A percentile compares a stretch with the other conserved stretches of the same genome.
These are phyloP conservation scores for Morpho deidamia DNA, from an alignment of 2,888 invertebrate genomes.

Conservation along the genomic window DNA sequence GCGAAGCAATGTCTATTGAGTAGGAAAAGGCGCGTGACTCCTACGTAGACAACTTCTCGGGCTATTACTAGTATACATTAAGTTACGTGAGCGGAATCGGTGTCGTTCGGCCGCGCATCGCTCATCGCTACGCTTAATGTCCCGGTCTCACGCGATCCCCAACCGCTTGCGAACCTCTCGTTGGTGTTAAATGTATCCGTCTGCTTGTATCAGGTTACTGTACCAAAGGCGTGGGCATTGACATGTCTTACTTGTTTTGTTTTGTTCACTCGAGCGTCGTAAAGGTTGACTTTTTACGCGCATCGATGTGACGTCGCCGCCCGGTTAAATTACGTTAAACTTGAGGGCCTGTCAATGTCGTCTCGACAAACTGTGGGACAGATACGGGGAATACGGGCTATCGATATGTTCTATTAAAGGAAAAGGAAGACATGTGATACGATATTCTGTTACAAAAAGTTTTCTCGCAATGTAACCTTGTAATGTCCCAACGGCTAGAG, in stretches of 20 bases:
- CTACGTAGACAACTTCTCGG: not conserved
- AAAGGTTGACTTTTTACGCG: slow-evolving; percentile 72
- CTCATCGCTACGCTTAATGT: slow-evolving; percentile 43
- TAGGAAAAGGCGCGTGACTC: too few relatives aligned
- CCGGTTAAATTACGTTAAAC: slow-evolving; percentile 59
- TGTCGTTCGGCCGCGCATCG: slow-evolving; percentile 34
- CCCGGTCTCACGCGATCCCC: slow-evolving; percentile 33
- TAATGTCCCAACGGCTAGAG: slow-evolving; percentile 3
- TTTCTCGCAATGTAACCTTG: slow-evolving; percentile 10
- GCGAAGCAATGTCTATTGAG: too few relatives aligned
- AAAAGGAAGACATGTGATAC: slow-evolving; percentile 17
- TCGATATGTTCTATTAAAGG: slow-evolving; percentile 21
- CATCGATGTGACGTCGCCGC: slow-evolving; percentile 60
- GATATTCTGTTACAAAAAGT: slow-evolving; percentile 13
- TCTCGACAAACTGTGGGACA: slow-evolving; percentile 35
- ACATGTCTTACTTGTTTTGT: slow-evolving; percentile 75
- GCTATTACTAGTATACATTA: not conserved
- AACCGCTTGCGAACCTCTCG: slow-evolving; percentile 46
- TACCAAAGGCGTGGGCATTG: slow-evolving; percentile 77
- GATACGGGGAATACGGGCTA: slow-evolving; percentile 30
- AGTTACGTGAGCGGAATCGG: slow-evolving; percentile 47
- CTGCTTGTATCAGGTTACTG: slow-evolving; percentile 72
- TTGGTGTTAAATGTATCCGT: slow-evolving; percentile 74
- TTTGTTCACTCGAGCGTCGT: slow-evolving; percentile 66
- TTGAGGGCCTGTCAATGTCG: slow-evolving; percentile 60